Base-by-base conservation (phyloP, 2,113 vertebrate genomes). In the Podocnemis expansa region DNA sequence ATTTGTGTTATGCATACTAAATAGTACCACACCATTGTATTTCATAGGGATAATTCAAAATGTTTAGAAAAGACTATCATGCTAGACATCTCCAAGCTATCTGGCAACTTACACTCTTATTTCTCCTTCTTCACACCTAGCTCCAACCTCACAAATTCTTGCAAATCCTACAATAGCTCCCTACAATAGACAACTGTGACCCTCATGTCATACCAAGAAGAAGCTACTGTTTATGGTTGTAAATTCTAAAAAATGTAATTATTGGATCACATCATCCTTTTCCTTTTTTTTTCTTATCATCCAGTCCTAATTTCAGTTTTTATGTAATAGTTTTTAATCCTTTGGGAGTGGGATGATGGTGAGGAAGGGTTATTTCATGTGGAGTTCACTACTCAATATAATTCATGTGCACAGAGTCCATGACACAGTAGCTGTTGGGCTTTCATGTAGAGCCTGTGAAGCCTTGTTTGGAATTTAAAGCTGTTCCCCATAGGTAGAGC, bases 51-150 rank as follows among this genome's bases (percentile, higher is more conserved):
- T 47, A 11, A 67, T 80, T 2, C 89, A 84, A 29, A 82, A 95
- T 27, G 21, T 52, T 95, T 94, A 81, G 58, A 51, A 94, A 89
- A 95, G 34, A 29, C 60, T 56, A 5, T 9, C 5, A 76, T 67
- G 85, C 10, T 56, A 85, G 52, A 25, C 12, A 70, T 52, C 90
- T 38, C 76, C 70, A 78, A 82, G 17, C 7, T 93, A 82, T 63
- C 78, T 87, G 25, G 73, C 27, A 58, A 80, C 45, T 51, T 16
- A 24, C 84, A 27, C 82, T 51, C 49, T 86, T 82, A 90, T 67
- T 38, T 47, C 47, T 43, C 5, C 85, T 89, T 70, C 75, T 55
- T 58, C 24, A 13, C 31, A 78, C 27, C 22, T 60, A 55, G 31
- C 73, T 29, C 82, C 45, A 34, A 82, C 81, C 70, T 56, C 43